Evolutionary conservation across 2,797 vertebrate genomes (phyloP), one percentile per base, ranked within the genome.

Genomic region (Epinephelus malabaricus): DNA sequence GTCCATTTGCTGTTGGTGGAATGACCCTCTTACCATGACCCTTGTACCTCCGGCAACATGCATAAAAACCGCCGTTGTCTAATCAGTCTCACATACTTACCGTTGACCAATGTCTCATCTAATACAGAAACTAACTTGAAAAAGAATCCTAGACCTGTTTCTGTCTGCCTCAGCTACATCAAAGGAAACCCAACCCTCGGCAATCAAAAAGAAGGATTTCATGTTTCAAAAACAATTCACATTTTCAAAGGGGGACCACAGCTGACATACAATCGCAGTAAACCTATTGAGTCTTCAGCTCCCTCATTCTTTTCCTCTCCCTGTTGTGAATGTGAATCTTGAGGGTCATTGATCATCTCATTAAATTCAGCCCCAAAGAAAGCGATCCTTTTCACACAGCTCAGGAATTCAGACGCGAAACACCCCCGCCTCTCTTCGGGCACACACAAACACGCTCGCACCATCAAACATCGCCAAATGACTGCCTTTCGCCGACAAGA

Each of bases 271-370:
- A 92, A 92, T 86, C 72, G 74, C 89, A 89, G 81, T 89, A 91
- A 94, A 92, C 90, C 93, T 85, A 95, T 93, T 93, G 89, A 93
- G 92, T 93, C 89, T 83, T 81, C 80, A 65, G 87, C 87, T 88
- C 82, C 70, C 87, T 92, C 87, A 82, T 91, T 93, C 89, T 88
- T 78, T 85, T 82, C 74, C 86, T 92, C 87, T 88, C 83, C 85
- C 90, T 82, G 90, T 92, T 91, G 90, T 92, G 92, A 92, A 91
- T 92, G 93, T 84, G 91, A 92, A 92, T 94, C 90, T 91, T 92
- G 90, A 86, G 92, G 86, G 88, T 93, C 95, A 93, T 91, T 94
- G 94, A 94, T 93, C 87, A 94, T 86, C 89, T 92, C 87, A 95
- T 92, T 92, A 87, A 94, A 94, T 91, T 86, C 86, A 85, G 87